Conservation (phyloP, 2,113 vertebrate genomes). For the Sisor rabdophorus region DNA sequence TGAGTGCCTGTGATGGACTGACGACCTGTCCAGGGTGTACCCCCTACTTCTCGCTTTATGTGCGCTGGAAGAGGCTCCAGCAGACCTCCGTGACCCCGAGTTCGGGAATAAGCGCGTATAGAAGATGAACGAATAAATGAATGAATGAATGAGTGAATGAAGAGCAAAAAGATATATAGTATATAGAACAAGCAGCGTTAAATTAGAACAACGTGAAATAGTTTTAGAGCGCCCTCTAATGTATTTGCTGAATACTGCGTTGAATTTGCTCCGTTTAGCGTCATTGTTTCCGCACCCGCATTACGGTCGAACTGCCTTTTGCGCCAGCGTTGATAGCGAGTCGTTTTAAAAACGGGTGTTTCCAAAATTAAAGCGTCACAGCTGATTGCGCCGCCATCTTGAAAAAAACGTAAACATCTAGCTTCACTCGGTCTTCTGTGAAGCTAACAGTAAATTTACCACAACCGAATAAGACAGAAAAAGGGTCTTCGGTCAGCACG, state of each 20-base stretch:
- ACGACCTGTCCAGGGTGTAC: no score
- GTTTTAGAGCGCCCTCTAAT: background rate
- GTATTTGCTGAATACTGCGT: no score
- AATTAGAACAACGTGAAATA: no score
- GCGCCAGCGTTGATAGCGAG: background rate
- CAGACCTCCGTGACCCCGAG: no score
- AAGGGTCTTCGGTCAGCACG: background rate
- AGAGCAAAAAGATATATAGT: no score
- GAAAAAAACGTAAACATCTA: slow-evolving; percentile 67
- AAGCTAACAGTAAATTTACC: background rate
- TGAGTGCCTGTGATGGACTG: no score
- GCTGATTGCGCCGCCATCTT: slow-evolving; percentile 76
- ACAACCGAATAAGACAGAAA: background rate
- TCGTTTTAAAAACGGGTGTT: background rate
- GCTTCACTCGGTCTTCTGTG: background rate
- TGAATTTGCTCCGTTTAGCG: no score
- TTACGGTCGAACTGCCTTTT: background rate
- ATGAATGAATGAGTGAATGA: no score
- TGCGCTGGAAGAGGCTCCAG: no score
- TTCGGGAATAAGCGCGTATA: no score
- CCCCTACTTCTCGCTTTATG: no score
- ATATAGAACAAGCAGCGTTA: background rate
- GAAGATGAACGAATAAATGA: no score
- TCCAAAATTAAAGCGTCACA: slow-evolving; percentile 46
- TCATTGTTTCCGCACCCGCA: background rate